Conservation (phyloP, 2,113 vertebrate species). For the Marcusenius ussheri region DNA sequence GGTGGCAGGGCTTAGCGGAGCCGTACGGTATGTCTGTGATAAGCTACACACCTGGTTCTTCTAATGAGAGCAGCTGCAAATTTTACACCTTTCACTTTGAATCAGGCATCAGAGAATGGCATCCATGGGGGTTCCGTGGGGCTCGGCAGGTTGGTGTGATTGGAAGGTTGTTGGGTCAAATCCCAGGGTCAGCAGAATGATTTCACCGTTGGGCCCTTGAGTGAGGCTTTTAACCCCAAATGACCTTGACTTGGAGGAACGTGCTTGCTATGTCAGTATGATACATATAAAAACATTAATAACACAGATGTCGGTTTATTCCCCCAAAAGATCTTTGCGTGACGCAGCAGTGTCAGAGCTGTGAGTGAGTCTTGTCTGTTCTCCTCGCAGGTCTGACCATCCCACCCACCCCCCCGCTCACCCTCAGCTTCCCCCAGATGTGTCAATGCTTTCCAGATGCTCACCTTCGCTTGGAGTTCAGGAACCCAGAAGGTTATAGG, state of each 20-base stretch:
- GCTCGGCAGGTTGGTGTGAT: neutral
- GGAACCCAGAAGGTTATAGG: conserved; percentile 28
- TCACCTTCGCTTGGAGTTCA: conserved; percentile 42
- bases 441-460: conserved; percentile 62
- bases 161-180: neutral
- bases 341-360: neutral
- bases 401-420: conserved; percentile 23
- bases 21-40: neutral
- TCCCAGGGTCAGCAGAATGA: neutral
- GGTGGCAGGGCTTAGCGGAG: neutral
- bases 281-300: neutral
- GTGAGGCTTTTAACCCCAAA: neutral
- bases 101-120: neutral
- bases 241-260: neutral
- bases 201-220: neutral
- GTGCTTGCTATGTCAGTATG: neutral
- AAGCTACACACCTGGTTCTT: neutral
- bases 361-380: neutral
- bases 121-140: neutral
- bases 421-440: conserved; percentile 48
- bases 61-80: neutral
- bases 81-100: neutral
- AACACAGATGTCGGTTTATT: neutral
- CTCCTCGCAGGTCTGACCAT: neutral
- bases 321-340: neutral